Evolutionary conservation across 2,797 vertebrate genomes (phyloP), one percentile per base, ranked within the genome.

Genomic region (Eulemur albifrons): DNA sequence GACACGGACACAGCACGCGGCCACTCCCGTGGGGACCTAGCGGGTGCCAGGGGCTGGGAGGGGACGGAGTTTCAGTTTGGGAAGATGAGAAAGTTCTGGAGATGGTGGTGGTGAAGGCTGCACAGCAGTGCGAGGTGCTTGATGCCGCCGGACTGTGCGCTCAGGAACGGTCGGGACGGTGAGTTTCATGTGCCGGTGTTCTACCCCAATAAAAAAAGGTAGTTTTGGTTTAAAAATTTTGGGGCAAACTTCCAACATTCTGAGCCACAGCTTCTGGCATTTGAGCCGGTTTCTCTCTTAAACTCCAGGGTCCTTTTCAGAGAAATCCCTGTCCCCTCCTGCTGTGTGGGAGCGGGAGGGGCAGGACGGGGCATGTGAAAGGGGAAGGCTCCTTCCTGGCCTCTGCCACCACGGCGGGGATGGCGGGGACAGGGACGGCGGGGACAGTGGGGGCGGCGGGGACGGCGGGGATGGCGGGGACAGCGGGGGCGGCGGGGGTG

Each of bases 1-100:
- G 4, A 13, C 67, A 70, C 38, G 8, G 5, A 18, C 0, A 1
- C 23, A 0, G 5, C 7, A 0, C 0, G 32, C 32, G 11, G 1
- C 43, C 18, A 5, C 38, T 9, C 4, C 15, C 0, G 0, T 4
- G 61, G n/a, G n/a, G 93, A 4, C 43, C 10, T 15, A 4, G 72
- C 17, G 13, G 72, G 32, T 1, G 12, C 0, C 8, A 1, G 43
- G 88, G 38, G 3, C 30, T 7, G 2, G 35, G 8, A 32, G 14
- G 15, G 1, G 30, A 1, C 2, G 5, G 10, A 38, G 79, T 2
- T 32, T 43, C 17, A 0, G 15, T 21, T 7, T 9, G 70, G 52
- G 25, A 38, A 32, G 38, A 30, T 15, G 67, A 32, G 65, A 38
- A 52, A 8, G 43, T 76, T 38, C 90, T 43, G 50, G 79, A 67